Evolutionary conservation across 1,140 invertebrate genomes (phyloP).

Genomic region (Drosophila repletoides): DNA sequence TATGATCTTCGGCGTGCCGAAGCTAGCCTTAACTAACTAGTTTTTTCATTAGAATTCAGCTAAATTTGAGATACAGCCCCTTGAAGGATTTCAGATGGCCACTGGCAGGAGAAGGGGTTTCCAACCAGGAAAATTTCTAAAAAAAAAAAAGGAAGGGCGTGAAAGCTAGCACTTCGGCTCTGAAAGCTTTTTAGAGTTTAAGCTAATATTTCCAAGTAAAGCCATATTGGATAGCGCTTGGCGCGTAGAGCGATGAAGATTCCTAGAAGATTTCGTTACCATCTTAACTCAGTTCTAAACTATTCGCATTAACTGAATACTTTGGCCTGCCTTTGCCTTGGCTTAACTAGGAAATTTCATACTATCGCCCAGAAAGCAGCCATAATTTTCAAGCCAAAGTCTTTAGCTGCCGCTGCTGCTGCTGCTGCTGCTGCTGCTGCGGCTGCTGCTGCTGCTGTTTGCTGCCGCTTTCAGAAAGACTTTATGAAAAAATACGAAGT

Average conservation of each 20-base stretch:
- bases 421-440: slow-evolving; percentile 8
- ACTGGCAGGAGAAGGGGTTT: too few species aligned
- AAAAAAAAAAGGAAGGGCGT: too few species aligned
- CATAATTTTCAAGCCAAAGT: slow-evolving; percentile 42
- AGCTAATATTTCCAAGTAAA: background rate
- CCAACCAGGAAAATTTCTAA: too few species aligned
- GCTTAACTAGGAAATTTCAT: slow-evolving; percentile 45
- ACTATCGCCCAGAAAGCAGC: slow-evolving; percentile 16
- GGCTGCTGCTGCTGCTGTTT: slow-evolving; percentile 2
- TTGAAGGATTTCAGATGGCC: too few species aligned
- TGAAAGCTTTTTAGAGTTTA: too few species aligned
- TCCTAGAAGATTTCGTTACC: background rate
- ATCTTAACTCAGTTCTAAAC: slow-evolving; percentile 20
- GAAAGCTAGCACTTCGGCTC: too few species aligned
- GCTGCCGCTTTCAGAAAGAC: slow-evolving; percentile 41
- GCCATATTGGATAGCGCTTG: slow-evolving; percentile 17
- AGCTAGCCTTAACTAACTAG: too few species aligned
- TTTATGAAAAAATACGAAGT: slow-evolving; percentile 80
- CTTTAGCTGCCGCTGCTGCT: slow-evolving; percentile 9
- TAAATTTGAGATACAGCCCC: too few species aligned
- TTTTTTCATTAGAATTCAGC: too few species aligned
- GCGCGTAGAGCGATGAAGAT: background rate
- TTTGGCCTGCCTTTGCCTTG: slow-evolving; percentile 26
- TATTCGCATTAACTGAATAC: slow-evolving; percentile 46
- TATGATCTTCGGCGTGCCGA: too few species aligned